Percentiles rank a stretch among this genome's conserved stretches.
phyloP scores from a whole-genome alignment of 2,888 invertebrate species.

The Melipona beecheii region DNA sequence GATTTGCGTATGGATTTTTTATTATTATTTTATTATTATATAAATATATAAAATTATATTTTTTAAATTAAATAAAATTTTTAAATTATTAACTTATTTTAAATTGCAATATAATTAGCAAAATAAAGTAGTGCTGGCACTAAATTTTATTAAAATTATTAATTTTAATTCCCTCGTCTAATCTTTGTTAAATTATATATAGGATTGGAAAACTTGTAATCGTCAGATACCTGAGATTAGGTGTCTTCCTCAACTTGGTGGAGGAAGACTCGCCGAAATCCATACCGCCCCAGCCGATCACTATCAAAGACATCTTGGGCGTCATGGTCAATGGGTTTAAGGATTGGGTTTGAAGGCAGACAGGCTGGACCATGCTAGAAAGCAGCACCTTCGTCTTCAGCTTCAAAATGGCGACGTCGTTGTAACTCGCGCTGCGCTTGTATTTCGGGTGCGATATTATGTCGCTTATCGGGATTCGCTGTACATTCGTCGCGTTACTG shows the following conservation, averaged over 20 bases:
- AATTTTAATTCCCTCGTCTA: no score
- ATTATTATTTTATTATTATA: no score
- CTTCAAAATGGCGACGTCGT: slow-evolving; percentile 78
- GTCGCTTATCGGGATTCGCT: slow-evolving; percentile 69
- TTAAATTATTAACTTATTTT: no score
- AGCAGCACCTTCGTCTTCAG: slow-evolving; percentile 66
- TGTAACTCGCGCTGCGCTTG: slow-evolving; percentile 71
- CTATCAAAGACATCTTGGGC: slow-evolving; percentile 68
- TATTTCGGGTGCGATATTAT: slow-evolving; percentile 76
- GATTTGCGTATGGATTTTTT: slow-evolving; percentile 1
- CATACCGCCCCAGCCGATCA: slow-evolving; percentile 78
- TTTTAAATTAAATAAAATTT: no score
- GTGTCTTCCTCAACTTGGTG: slow-evolving; percentile 73
- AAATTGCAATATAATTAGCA: no score
- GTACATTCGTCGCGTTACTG: slow-evolving; percentile 52
- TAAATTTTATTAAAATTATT: no score
- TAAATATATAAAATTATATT: no score
- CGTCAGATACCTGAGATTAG: slow-evolving; percentile 69
- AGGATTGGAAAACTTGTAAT: no score
- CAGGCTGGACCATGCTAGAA: slow-evolving; percentile 71
- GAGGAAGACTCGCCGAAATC: slow-evolving; percentile 57
- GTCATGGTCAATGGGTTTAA: slow-evolving; percentile 7
- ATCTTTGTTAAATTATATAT: no score
- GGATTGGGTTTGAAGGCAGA: slow-evolving; percentile 77
- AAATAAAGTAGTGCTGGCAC: no score